Conservation (phyloP, 2,888 invertebrate species). For the Drosophila dives region DNA sequence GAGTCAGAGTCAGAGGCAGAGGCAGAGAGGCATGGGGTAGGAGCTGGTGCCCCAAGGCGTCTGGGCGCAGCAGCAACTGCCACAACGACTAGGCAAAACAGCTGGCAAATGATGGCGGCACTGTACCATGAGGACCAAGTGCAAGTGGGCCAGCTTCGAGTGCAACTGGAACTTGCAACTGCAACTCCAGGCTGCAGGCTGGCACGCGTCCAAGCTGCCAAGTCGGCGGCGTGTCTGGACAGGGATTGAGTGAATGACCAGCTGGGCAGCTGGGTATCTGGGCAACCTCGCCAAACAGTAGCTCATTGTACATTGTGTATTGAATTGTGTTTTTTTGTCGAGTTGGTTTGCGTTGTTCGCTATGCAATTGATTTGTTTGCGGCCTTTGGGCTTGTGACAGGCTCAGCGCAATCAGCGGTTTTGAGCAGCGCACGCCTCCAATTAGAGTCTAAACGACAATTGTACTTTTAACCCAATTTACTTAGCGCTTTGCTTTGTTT, state of each 20-base stretch:
- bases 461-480: constrained; percentile 79
- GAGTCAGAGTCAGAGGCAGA: constrained; percentile 10
- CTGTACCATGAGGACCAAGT: constrained; percentile 66
- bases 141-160: constrained; percentile 50
- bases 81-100: constrained; percentile 41
- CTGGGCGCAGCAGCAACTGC: constrained; percentile 33
- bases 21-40: constrained; percentile 8
- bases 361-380: constrained; percentile 73
- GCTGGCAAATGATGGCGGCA: constrained; percentile 75
- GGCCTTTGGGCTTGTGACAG: constrained; percentile 74
- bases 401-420: constrained; percentile 69
- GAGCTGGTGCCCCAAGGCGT: constrained; percentile 25
- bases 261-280: constrained; percentile 21
- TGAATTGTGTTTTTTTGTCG: not conserved
- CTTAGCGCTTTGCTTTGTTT: constrained; percentile 55
- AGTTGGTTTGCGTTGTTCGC: constrained; percentile 3
- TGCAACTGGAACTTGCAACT: constrained; percentile 22
- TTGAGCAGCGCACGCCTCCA: constrained; percentile 73
- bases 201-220: constrained; percentile 33
- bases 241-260: constrained; percentile 42
- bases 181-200: constrained; percentile 18
- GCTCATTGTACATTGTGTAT: constrained; percentile 45
- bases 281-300: constrained; percentile 53
- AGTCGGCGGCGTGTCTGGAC: constrained; percentile 27
- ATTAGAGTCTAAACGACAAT: constrained; percentile 78